Evolutionary conservation across 2,888 invertebrate genomes (phyloP).

Genomic region (Fabriciana adippe): DNA sequence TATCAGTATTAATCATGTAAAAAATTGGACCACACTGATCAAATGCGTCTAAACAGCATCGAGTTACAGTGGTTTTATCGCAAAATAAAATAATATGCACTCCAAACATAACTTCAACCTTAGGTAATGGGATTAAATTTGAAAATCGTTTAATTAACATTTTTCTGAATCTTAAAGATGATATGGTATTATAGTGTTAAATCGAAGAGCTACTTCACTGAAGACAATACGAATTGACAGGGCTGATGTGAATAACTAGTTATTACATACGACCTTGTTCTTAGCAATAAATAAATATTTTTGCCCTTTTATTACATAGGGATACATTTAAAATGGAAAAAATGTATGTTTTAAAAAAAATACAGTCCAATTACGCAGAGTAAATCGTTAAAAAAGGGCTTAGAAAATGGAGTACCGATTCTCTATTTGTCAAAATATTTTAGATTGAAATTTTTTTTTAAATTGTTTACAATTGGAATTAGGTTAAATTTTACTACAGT

Average conservation of each 20-base stretch:
- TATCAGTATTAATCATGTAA: constrained; percentile 9
- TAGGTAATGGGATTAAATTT: constrained; percentile 32
- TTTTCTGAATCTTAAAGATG: constrained; percentile 27
- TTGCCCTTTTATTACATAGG: background rate
- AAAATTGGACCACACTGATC: constrained; percentile 41
- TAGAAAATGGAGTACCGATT: too few relatives aligned
- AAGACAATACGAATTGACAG: constrained; percentile 60
- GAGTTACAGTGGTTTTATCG: constrained; percentile 62
- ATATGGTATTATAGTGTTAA: constrained; percentile 51
- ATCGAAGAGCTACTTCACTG: constrained; percentile 55
- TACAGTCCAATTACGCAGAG: too few relatives aligned
- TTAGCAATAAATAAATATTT: constrained; percentile 9
- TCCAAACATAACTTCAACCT: constrained; percentile 7
- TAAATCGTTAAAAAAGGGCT: too few relatives aligned
- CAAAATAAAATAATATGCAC: constrained; percentile 36
- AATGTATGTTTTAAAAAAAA: too few relatives aligned
- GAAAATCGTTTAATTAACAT: constrained; percentile 31
- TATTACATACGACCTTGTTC: background rate
- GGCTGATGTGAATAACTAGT: constrained; percentile 37
- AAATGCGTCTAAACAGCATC: constrained; percentile 48
- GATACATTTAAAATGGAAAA: background rate
- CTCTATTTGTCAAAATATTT: too few relatives aligned
- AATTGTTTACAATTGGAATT: too few relatives aligned
- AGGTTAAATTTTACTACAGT: too few relatives aligned
- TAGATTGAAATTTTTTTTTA: too few relatives aligned